Conservation (phyloP, 2,888 invertebrate species). For the Aphidius colemani region DNA sequence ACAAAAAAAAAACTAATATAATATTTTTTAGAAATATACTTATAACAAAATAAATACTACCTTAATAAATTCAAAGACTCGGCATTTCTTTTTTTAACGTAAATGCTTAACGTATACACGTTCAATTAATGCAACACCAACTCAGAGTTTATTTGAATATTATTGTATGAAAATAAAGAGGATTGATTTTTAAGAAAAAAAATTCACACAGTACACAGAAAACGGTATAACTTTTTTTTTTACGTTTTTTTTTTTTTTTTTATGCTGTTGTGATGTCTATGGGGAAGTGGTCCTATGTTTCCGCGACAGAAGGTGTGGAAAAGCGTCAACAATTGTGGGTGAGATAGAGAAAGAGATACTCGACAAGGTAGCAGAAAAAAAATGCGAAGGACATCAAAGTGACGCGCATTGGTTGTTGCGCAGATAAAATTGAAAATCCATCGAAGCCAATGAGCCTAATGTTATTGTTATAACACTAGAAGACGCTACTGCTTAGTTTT, state of each 20-base stretch:
- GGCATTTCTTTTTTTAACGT: too few species aligned
- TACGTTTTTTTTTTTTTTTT: too few species aligned
- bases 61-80: too few species aligned
- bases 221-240: too few species aligned
- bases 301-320: slow-evolving; percentile 28
- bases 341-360: slow-evolving; percentile 25
- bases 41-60: too few species aligned
- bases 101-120: too few species aligned
- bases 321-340: slow-evolving; percentile 37
- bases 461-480: neutral
- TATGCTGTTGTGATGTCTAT: neutral
- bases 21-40: too few species aligned
- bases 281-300: slow-evolving; percentile 29
- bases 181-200: neutral
- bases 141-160: too few species aligned
- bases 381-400: slow-evolving; percentile 13
- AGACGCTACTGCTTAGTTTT: neutral
- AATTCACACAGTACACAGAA: neutral
- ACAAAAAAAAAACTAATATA: too few species aligned
- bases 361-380: slow-evolving; percentile 14
- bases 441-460: neutral
- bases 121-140: too few species aligned
- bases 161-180: neutral
- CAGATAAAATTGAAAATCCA: slow-evolving; percentile 29
- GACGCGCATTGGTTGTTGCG: slow-evolving; percentile 20